These are phyloP conservation scores for Phyllotreta striolata DNA, from an alignment of 2,888 invertebrate genomes.

Conservation along the genomic window DNA sequence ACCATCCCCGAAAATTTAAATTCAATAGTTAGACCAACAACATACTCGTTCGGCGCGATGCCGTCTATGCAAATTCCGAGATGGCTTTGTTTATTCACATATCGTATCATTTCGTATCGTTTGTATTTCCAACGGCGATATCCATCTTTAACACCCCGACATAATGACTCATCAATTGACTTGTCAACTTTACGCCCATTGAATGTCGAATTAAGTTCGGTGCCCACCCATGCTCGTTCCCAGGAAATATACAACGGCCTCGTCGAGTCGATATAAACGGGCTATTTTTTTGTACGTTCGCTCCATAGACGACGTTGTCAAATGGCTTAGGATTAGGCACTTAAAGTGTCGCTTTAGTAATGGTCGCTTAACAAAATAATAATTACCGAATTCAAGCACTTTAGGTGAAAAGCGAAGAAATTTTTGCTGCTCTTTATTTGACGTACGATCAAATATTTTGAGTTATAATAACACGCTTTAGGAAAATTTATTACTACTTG, in stretches of 20 bases:
- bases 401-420: no score
- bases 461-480: no score
- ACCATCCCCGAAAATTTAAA: conserved; percentile 14
- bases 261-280: conserved; percentile 10
- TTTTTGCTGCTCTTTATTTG: no score
- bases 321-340: no score
- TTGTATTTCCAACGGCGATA: conserved; percentile 44
- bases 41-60: neutral
- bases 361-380: no score
- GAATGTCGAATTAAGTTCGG: conserved; percentile 36
- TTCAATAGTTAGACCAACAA: conserved; percentile 2
- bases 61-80: conserved; percentile 8
- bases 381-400: no score
- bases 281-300: no score
- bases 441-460: no score
- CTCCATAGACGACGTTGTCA: no score
- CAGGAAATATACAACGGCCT: conserved; percentile 30
- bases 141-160: conserved; percentile 47
- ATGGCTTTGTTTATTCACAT: conserved; percentile 43
- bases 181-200: conserved; percentile 41
- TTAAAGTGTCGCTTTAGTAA: no score
- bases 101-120: conserved; percentile 29
- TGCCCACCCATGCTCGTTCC: conserved; percentile 38
- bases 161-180: conserved; percentile 50
- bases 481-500: no score